These are phyloP conservation scores for Taxidea taxus DNA, from an alignment of 2,113 vertebrate genomes.

Conservation along the genomic window DNA sequence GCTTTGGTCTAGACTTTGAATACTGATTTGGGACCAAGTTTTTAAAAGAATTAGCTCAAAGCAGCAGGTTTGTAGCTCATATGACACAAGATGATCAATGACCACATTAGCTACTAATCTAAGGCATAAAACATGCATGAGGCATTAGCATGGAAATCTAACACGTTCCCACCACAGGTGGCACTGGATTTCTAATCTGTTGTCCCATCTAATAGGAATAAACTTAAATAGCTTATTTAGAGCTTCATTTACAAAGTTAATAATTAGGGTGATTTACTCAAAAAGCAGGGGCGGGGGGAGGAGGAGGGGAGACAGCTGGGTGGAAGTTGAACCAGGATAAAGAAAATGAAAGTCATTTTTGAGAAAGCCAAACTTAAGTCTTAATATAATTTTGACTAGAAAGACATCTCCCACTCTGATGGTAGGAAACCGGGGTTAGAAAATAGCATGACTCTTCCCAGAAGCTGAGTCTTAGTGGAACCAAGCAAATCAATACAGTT, in stretches of 20 bases:
- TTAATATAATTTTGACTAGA: neutral
- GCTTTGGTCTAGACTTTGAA: slow-evolving; percentile 38
- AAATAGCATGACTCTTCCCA: neutral
- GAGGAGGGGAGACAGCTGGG: slow-evolving; percentile 14
- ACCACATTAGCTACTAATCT: slow-evolving; percentile 64
- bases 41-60: slow-evolving; percentile 53
- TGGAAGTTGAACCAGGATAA: neutral
- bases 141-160: slow-evolving; percentile 66
- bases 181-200: slow-evolving; percentile 63
- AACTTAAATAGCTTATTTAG: slow-evolving; percentile 71
- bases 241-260: slow-evolving; percentile 70
- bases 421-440: neutral
- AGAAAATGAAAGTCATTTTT: slow-evolving; percentile 36
- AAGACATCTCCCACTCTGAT: neutral
- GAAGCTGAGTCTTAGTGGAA: neutral
- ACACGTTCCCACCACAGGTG: slow-evolving; percentile 36
- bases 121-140: slow-evolving; percentile 73
- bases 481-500: neutral
- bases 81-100: slow-evolving; percentile 58
- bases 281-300: neutral
- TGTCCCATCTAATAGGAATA: slow-evolving; percentile 69
- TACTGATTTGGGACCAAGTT: slow-evolving; percentile 47
- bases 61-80: slow-evolving; percentile 47
- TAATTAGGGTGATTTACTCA: slow-evolving; percentile 69
- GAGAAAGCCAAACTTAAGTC: slow-evolving; percentile 3